Evolutionary conservation across 2,113 vertebrate genomes (phyloP), one percentile per base, ranked within the genome.

Genomic region (Onychorhynchus coronatus): DNA sequence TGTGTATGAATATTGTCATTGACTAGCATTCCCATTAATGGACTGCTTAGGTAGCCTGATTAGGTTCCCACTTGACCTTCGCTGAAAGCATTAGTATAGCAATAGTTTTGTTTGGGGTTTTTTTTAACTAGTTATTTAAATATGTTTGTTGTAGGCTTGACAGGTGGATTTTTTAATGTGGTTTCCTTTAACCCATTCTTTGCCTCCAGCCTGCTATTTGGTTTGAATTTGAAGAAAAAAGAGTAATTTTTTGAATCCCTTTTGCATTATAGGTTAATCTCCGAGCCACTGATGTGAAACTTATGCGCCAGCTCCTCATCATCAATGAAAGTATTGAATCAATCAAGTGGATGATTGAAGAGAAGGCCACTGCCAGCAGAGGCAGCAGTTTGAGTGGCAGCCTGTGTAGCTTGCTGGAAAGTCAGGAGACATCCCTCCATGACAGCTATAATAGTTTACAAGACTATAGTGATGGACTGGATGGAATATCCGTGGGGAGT

Each of bases 271-370:
- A 99, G 99, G 98, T 98, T 58, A 98, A 98, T 94, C 98, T 99
- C 53, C 98, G 99, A 95, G 99, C 99, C 93, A 98, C 99, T 3
- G 99, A 99, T 5, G 98, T 98, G 52, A 99, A 98, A 88, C 98
- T 99, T 76, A 99, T 99, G 99, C 99, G 99, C 71, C 99, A 99
- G 95, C 97, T 99, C 7, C 98, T 99, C n/a, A 94, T 99, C 33
- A 99, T 99, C 98, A 99, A 99, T 46, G 99, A 99, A 91, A 99
- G 98, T 77, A 99, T 99, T 33, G 99, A 99, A 96, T 99, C 99
- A 67, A 98, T 99, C 96, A 99, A 99, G 56, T 99, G 99, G 99
- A 98, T 99, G 96, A 99, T 99, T 21, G 99, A 99, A 59, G 99
- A 99, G 97, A 99, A 99, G 87, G 98, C 98, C 33, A 93, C 98